Percentiles rank a stretch among this genome's conserved stretches.
Evolutionary conservation across 2,888 invertebrate species (phyloP).

Genomic region (Drosophila yooni): DNA sequence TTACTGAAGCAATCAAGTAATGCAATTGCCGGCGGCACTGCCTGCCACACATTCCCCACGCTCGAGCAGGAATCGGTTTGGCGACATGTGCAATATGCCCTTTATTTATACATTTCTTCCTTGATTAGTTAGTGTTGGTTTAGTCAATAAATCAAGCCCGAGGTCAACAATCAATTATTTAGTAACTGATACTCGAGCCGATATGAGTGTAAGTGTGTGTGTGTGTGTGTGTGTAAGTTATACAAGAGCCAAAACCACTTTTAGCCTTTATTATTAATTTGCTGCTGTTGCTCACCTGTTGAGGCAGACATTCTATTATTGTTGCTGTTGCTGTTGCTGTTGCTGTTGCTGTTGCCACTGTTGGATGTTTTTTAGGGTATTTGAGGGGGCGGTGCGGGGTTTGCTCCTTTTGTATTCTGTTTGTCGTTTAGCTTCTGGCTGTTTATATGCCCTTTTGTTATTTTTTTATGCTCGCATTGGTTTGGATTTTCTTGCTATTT

Average conservation of each 20-base stretch:
- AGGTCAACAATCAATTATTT: constrained; percentile 72
- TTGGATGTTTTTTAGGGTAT: constrained; percentile 18
- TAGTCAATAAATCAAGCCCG: constrained; percentile 70
- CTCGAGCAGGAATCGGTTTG: constrained; percentile 12
- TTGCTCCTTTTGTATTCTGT: constrained; percentile 12
- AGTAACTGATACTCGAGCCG: constrained; percentile 37
- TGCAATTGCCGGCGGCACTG: constrained; percentile 29
- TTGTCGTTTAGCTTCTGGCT: constrained; percentile 29
- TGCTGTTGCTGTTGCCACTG: constrained; percentile 44
- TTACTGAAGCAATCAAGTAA: constrained; percentile 50
- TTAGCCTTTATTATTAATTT: constrained; percentile 16
- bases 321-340: constrained; percentile 43
- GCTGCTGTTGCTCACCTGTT: constrained; percentile 70
- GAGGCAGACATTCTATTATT: constrained; percentile 46
- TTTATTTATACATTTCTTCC: constrained; percentile 7
- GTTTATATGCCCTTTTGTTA: constrained; percentile 22
- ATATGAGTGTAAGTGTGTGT: neutral
- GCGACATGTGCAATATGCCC: constrained; percentile 32
- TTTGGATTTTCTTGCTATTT: constrained; percentile 1
- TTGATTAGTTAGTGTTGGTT: constrained; percentile 18
- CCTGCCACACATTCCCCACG: constrained; percentile 9
- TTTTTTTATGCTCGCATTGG: constrained; percentile 10
- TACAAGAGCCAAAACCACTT: constrained; percentile 11
- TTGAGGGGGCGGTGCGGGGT: neutral
- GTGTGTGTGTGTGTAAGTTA: constrained; percentile 5